Evolutionary conservation across 2,113 vertebrate species (phyloP).

Genomic region (Xenus cinereus): DNA sequence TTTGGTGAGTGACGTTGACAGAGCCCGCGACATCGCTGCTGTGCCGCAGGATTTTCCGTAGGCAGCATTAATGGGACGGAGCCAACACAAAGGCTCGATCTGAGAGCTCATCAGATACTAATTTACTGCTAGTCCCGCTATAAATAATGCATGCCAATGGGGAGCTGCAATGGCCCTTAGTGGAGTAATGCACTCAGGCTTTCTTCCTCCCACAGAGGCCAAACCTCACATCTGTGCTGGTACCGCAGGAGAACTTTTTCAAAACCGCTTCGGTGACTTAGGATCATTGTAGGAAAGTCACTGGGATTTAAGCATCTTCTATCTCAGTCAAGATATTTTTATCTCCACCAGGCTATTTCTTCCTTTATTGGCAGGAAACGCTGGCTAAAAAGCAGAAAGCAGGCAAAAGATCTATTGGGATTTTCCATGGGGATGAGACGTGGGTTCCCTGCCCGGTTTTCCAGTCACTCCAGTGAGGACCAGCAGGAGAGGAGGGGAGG

Average conservation of each 20-base stretch:
- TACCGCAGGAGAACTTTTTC: neutral
- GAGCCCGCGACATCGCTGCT: neutral
- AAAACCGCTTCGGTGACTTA: neutral
- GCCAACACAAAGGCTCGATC: neutral
- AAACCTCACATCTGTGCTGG: neutral
- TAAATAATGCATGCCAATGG: conserved; percentile 63
- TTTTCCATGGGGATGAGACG: neutral
- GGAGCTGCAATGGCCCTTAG: conserved; percentile 10
- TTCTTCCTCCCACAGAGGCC: conserved; percentile 11
- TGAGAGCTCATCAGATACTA: conserved; percentile 39
- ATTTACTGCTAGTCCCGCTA: conserved; percentile 47
- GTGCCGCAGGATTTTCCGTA: neutral
- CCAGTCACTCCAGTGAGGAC: neutral
- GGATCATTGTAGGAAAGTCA: neutral
- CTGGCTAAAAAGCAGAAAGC: conserved; percentile 1
- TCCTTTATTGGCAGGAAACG: neutral
- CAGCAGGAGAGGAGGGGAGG: neutral
- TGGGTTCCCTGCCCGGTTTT: neutral
- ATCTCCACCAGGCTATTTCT: neutral
- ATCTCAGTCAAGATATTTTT: neutral
- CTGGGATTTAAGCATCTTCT: neutral
- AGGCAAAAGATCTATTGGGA: neutral
- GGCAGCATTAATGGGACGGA: neutral
- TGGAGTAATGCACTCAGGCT: conserved; percentile 38
- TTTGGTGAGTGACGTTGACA: neutral